Conservation (phyloP, 2,113 vertebrate species). For the Scalopus aquaticus region DNA sequence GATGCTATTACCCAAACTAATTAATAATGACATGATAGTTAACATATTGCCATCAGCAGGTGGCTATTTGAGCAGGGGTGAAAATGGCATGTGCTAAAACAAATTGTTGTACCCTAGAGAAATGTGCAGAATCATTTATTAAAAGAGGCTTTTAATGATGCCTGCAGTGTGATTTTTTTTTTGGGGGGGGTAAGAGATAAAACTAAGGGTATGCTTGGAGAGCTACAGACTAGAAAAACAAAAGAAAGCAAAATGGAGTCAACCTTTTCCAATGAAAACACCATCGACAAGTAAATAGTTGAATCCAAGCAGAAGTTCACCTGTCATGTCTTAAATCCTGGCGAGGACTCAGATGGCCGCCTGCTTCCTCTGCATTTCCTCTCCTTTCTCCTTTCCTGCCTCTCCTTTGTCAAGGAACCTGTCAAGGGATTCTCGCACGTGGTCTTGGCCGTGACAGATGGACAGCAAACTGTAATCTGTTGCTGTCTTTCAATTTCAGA, state of each 20-base stretch:
- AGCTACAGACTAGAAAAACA: neutral
- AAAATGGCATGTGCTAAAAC: slow-evolving; percentile 32
- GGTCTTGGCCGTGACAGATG: slow-evolving; percentile 45
- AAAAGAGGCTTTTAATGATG: neutral
- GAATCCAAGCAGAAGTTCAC: neutral
- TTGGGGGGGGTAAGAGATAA: neutral
- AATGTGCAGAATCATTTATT: neutral
- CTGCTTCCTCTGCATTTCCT: accelerated
- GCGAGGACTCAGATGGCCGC: neutral
- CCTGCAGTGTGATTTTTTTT: neutral
- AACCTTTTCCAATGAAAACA: neutral
- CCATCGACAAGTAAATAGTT: neutral
- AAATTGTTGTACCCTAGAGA: slow-evolving; percentile 52
- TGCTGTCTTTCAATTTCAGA: neutral
- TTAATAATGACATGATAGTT: slow-evolving; percentile 64
- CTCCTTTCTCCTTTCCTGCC: neutral
- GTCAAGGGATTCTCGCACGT: accelerated
- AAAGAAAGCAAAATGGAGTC: neutral
- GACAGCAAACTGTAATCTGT: slow-evolving; percentile 33
- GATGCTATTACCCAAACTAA: slow-evolving; percentile 38
- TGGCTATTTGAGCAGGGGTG: slow-evolving; percentile 55
- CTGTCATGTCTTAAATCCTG: neutral
- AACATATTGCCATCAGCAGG: slow-evolving; percentile 66
- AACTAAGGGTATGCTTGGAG: neutral
- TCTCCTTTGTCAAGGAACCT: neutral